Base-by-base conservation (phyloP, 2,113 vertebrate species). In the Gymnorhina tibicen region DNA sequence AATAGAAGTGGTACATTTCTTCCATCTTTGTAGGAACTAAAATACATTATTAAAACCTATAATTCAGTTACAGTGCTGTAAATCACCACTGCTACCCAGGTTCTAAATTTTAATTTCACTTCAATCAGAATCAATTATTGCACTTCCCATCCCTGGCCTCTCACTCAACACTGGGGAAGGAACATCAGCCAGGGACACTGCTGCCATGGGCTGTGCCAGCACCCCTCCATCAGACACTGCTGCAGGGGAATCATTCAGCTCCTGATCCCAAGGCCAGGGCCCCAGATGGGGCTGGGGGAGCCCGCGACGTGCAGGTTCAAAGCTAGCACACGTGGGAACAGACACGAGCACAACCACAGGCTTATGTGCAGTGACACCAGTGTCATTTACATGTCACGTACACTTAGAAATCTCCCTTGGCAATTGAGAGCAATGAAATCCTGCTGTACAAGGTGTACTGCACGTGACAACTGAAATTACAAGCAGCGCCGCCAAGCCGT, bases 91-190 rank as follows among this genome's bases (percentile, higher is more conserved):
- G 59, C 79, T 69, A 62, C 39, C 59, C 64, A 86, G 75, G 70
- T 62, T 69, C 82, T 76, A 90, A 66, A 67, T 86, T 74, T 86
- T 79, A 84, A 87, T 85, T 93, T 91, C 72, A 47, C 70, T 91
- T 70, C 77, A 95, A 79, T 96, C 91, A 85, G 92, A 84, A 75
- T 41, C 86, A 91, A 74, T 85, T 89, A 93, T 78, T 82, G 30
- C 12, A 4, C 41, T 92, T 74, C 41, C 89, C 79, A 92, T 56
- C 28, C 26, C 52, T 32, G 46, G 77, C 47, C 64, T 85, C 82
- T 88, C 55, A 15, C 64, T 79, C 70, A 8, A 64, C 5, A 4
- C 42, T 2, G 0, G 59, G 32, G 39, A 93, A 87, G 62, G 80
- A 93, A 50, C 70, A 69, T 21, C 63, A 77, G 58, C 24, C 2